phyloP scores from a whole-genome alignment of 2,113 vertebrate genomes.

The Phodopus roborovskii region DNA sequence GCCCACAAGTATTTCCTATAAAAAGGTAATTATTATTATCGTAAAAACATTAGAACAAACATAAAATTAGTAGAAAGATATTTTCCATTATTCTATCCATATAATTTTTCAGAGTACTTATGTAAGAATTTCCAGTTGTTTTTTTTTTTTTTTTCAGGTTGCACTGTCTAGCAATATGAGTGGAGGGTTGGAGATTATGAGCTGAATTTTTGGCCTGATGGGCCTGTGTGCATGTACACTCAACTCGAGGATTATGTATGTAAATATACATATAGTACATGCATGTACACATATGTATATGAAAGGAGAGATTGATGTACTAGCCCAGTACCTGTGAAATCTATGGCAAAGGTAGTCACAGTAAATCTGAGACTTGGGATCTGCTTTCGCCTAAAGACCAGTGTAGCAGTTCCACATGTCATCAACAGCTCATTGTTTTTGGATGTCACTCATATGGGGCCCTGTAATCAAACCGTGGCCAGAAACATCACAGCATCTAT shows the following conservation, averaged over 20 bases:
- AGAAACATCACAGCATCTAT: not conserved
- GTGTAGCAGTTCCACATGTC: rapidly evolving
- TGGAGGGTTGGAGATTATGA: not conserved
- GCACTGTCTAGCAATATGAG: not conserved
- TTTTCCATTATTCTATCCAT: not conserved
- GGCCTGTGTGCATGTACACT: not conserved
- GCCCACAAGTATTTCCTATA: not conserved
- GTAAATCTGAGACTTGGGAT: rapidly evolving
- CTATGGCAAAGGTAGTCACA: rapidly evolving
- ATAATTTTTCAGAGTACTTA: not conserved
- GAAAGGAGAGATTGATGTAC: not conserved
- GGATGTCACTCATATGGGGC: not conserved
- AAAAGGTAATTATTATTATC: not conserved
- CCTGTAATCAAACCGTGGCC: not conserved
- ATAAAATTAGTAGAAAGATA: constrained; percentile 18
- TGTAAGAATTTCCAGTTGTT: not conserved
- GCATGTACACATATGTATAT: not conserved
- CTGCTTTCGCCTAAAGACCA: not conserved
- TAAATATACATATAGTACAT: too few relatives aligned
- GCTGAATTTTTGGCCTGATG: not conserved
- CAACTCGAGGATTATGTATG: not conserved
- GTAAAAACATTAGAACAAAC: constrained; percentile 17
- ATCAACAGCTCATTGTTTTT: not conserved
- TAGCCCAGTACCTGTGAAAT: not conserved
- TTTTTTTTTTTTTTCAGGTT: not conserved